phyloP scores from a whole-genome alignment of 2,888 invertebrate genomes.

The Syritta pipiens region DNA sequence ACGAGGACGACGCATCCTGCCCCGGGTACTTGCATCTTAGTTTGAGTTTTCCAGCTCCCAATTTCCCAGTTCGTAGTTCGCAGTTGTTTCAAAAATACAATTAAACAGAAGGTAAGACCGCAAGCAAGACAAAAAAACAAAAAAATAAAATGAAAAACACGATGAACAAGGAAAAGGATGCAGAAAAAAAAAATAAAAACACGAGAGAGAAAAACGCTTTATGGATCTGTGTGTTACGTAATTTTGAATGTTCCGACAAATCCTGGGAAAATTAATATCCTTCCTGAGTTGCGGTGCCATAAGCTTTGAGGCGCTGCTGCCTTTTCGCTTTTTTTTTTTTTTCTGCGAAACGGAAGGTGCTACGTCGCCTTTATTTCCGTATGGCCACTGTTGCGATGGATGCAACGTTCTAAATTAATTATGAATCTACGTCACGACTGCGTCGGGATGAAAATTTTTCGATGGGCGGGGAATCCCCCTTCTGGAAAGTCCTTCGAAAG shows the following conservation, averaged over 20 bases:
- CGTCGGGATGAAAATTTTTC: background rate
- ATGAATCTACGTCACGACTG: conserved; percentile 37
- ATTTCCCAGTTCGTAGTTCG: too few species aligned
- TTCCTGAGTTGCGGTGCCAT: conserved; percentile 31
- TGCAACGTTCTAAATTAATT: conserved; percentile 64
- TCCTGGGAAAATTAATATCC: conserved; percentile 58
- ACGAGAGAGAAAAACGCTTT: background rate
- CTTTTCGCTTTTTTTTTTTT: conserved; percentile 18
- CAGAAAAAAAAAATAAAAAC: background rate
- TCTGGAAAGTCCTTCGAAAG: too few species aligned
- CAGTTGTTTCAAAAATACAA: conserved; percentile 20
- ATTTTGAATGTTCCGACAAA: conserved; percentile 44
- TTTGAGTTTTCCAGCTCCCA: conserved; percentile 8
- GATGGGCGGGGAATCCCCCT: too few species aligned
- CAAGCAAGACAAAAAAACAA: background rate
- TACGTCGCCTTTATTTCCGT: conserved; percentile 38
- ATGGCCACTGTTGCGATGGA: conserved; percentile 47
- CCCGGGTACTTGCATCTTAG: conserved; percentile 23
- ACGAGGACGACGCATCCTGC: conserved; percentile 27
- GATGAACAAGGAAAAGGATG: too few species aligned
- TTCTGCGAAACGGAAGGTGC: conserved; percentile 20
- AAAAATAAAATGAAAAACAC: background rate
- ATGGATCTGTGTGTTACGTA: conserved; percentile 1
- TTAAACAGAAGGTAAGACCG: background rate
- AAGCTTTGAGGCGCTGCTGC: conserved; percentile 20